Conservation (phyloP, 1,140 invertebrate species). For the Lordiphosa mommai region DNA sequence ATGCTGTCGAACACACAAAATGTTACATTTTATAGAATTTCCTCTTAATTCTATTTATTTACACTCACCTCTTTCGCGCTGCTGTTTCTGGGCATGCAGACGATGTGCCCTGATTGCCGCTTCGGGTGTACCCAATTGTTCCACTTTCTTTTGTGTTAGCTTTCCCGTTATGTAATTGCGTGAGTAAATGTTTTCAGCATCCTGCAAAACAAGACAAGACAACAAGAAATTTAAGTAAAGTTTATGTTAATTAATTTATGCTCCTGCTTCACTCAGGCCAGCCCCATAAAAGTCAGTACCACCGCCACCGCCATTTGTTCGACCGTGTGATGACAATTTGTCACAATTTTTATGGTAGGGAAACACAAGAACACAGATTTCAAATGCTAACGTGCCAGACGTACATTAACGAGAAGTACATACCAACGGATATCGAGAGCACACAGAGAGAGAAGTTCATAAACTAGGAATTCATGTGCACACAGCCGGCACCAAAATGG, state of each 20-base stretch:
- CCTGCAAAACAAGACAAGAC: constrained; percentile 33
- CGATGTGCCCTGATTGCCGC: constrained; percentile 42
- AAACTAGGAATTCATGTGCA: constrained; percentile 71
- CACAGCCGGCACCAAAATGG: constrained; percentile 26
- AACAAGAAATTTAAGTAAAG: constrained; percentile 9
- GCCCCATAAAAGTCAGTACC: constrained; percentile 53
- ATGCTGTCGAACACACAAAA: constrained; percentile 47
- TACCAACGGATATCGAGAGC: constrained; percentile 4
- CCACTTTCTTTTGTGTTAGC: constrained; percentile 47
- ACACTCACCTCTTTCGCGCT: constrained; percentile 23
- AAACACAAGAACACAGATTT: constrained; percentile 30
- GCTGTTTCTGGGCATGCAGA: constrained; percentile 33
- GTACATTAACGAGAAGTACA: constrained; percentile 37
- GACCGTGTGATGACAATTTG: constrained; percentile 65
- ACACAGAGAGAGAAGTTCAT: constrained; percentile 67
- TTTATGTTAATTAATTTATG: constrained; percentile 39
- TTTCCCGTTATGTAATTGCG: constrained; percentile 53
- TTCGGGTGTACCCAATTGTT: constrained; percentile 51
- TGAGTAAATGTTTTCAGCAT: constrained; percentile 57
- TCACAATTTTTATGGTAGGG: constrained; percentile 40
- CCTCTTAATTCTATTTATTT: neutral
- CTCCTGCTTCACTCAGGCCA: constrained; percentile 17
- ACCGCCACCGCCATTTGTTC: constrained; percentile 52
- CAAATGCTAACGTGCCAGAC: constrained; percentile 37
- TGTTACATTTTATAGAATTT: neutral